Evolutionary conservation across 2,888 invertebrate species (phyloP), one percentile per base, ranked within the genome.

Genomic region (Lepidocyrtoides sp.): DNA sequence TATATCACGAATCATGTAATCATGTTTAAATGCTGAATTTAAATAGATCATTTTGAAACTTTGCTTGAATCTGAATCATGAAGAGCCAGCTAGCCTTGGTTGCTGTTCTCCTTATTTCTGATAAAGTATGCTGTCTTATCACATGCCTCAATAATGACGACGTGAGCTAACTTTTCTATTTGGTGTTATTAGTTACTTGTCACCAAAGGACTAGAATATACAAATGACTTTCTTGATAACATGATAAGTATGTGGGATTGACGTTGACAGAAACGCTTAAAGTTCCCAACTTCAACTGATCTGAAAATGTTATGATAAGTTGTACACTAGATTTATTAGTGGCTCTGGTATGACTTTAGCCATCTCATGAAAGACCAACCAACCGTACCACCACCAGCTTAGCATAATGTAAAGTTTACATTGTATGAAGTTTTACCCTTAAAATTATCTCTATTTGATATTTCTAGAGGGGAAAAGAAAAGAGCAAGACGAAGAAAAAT

Each of bases 241-340:
- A 60, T 23, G 57, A 23, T 81, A 26, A 57, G 57, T 26, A 82
- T 63, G 63, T 57, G 12, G 57, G 32, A 66, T 36, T 72, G 54
- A 48, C 69, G 51, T 32, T 66, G 32, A 26, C 32, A 4, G 66
- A n/a, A 83, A 66, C 63, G 66, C 44, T 63, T 66, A 1, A 29
- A n/a, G 8, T 51, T 69, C n/a, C 2, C 63, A 12, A 17, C 66
- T 0, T 3, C 41, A 69, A 17, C 17, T 51, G 48, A 66, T 82
- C 41, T 57, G 36, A 36, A 20, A 57, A 14, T 26, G 36, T n/a
- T 32, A 54, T n/a, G 54, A 26, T 14, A 14, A 51, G 26, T 72
- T n/a, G 29, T 8, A 7, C 44, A 48, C 44, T 48, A 7, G 4
- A 36, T 36, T 36, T 36, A 36, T 36, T 36, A 2, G 36, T 36